A percentile compares a stretch with the other conserved stretches of the same genome.
Conservation (phyloP, 2,113 vertebrate genomes). For the Orycteropus afer region DNA sequence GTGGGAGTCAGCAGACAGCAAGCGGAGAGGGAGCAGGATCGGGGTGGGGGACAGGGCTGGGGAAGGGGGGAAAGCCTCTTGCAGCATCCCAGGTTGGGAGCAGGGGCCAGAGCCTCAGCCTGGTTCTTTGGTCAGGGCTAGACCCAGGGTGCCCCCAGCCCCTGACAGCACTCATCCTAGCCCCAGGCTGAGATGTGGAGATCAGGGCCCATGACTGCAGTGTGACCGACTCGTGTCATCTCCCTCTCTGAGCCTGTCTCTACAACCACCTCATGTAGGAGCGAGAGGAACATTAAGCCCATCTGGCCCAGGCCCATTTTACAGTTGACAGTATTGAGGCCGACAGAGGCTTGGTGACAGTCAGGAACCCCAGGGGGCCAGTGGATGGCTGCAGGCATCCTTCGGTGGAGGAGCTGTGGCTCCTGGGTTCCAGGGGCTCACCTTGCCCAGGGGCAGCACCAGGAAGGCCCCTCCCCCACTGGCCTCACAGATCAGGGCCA, state of each 20-base stretch:
- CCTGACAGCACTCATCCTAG: background rate
- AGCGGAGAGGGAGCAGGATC: background rate
- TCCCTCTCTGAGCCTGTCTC: background rate
- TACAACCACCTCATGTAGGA: background rate
- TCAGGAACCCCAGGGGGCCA: background rate
- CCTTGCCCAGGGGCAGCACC: conserved; percentile 92
- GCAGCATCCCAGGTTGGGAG: background rate
- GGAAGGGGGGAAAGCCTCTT: background rate
- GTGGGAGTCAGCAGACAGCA: background rate
- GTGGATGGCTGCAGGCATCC: background rate
- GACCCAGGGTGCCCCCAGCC: background rate
- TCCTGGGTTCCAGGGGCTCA: conserved; percentile 67
- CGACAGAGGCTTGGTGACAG: background rate
- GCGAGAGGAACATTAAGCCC: background rate
- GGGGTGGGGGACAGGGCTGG: background rate
- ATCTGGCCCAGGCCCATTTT: background rate
- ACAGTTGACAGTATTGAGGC: background rate
- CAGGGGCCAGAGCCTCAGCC: background rate
- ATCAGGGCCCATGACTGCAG: background rate
- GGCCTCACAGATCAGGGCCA: conserved; percentile 95
- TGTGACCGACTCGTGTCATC: background rate
- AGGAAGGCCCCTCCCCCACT: conserved; percentile 94
- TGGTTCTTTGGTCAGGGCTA: background rate
- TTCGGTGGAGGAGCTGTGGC: background rate
- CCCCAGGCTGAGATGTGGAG: background rate